Conservation (phyloP, 53 echinoderm and acorn worm genomes). For the Apostichopus leukothele region DNA sequence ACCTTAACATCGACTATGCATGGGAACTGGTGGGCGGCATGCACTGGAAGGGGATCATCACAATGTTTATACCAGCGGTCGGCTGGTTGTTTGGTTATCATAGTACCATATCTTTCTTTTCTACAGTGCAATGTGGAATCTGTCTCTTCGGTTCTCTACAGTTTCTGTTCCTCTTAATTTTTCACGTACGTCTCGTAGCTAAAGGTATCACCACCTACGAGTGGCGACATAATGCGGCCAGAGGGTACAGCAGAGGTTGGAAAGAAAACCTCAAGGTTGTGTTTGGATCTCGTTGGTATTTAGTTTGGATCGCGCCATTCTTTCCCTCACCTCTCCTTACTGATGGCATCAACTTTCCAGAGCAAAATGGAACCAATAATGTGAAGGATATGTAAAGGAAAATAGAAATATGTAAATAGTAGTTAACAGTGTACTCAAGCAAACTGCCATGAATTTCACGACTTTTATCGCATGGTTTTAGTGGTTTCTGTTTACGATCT, state of each 20-base stretch:
- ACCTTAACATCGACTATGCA: slow-evolving; percentile 74
- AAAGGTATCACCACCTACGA: slow-evolving; percentile 83
- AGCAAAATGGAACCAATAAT: slow-evolving; percentile 49
- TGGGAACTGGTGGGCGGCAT: slow-evolving; percentile 56
- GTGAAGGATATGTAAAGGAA: slow-evolving; percentile 72
- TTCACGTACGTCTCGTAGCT: slow-evolving; percentile 52
- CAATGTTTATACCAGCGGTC: slow-evolving; percentile 65
- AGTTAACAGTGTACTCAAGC: too few relatives aligned
- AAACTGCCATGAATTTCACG: too few relatives aligned
- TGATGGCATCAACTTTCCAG: slow-evolving; percentile 75
- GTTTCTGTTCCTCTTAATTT: slow-evolving; percentile 57
- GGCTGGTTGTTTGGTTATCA: slow-evolving; percentile 53
- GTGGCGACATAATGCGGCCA: slow-evolving; percentile 52
- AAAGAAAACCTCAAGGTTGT: slow-evolving; percentile 61
- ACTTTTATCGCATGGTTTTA: too few relatives aligned
- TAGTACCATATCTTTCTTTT: slow-evolving; percentile 69
- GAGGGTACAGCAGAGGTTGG: slow-evolving; percentile 73
- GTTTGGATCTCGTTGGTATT: slow-evolving; percentile 77
- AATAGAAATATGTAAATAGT: not conserved
- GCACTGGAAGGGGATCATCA: slow-evolving; percentile 57
- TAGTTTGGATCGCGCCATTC: slow-evolving; percentile 76
- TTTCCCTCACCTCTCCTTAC: slow-evolving; percentile 75
- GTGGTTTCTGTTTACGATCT: too few relatives aligned
- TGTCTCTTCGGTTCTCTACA: slow-evolving; percentile 56
- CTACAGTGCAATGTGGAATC: slow-evolving; percentile 75